phyloP scores from a whole-genome alignment of 2,113 vertebrate genomes.

The Caracal caracal region DNA sequence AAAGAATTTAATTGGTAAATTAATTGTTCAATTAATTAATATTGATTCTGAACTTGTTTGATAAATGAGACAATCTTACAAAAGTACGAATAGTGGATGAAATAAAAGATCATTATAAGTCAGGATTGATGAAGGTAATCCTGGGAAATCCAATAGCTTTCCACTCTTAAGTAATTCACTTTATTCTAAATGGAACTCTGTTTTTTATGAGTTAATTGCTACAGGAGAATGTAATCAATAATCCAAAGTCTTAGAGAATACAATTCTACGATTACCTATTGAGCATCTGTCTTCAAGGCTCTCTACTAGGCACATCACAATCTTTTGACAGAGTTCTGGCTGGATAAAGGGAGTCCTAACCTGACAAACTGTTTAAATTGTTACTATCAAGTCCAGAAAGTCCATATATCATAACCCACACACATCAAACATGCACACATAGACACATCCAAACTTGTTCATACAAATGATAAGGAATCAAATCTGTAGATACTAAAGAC shows the following conservation, averaged over 20 bases:
- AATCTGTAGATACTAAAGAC: not conserved
- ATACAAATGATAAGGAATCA: not conserved
- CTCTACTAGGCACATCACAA: not conserved
- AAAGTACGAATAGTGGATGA: not conserved
- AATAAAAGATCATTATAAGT: slow-evolving; percentile 29
- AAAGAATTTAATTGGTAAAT: not conserved
- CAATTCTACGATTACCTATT: not conserved
- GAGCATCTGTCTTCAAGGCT: not conserved
- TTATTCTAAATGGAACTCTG: not conserved
- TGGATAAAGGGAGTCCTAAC: not conserved
- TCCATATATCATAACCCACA: not conserved
- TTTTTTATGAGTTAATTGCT: not conserved
- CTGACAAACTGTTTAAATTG: not conserved
- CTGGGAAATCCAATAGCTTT: slow-evolving; percentile 4
- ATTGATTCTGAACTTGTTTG: not conserved
- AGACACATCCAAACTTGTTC: not conserved
- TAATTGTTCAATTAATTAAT: slow-evolving; percentile 38
- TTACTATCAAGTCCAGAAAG: not conserved
- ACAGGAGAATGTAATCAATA: not conserved
- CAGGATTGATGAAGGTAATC: not conserved
- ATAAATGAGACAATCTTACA: slow-evolving; percentile 13
- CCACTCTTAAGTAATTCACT: not conserved
- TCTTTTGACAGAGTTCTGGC: not conserved
- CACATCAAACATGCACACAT: not conserved
- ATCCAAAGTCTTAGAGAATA: not conserved